Base-by-base conservation (phyloP, 35 echinoderm and acorn worm genomes). In the Patiria miniata region DNA sequence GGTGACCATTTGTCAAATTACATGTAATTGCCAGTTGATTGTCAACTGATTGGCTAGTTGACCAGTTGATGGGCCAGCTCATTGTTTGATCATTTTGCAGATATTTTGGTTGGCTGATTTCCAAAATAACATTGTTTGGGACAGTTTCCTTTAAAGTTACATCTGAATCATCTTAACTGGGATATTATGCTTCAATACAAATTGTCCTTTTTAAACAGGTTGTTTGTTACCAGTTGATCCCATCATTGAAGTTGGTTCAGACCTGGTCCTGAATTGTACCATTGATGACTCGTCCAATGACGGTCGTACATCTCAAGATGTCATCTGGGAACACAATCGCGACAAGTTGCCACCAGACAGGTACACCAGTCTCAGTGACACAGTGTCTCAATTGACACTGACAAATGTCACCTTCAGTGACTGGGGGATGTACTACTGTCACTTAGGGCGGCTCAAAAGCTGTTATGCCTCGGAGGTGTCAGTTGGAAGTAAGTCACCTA, bases 401-500 rank as follows among this genome's bases (percentile, higher is more conserved):
- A 47, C 42, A 4, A 73, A 73, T 34, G 65, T 73, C 65, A 73
- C 65, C 21, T 73, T 73, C 26, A 34, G 15, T 36, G 65, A 73
- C 65, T 32, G 65, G 7, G 21, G 26, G 1, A 34, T 32, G 10
- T 73, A 73, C 34, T 36, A 26, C 6, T 73, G 65, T 73, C 10
- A 26, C 26, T 73, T 73, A 14, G 34, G 14, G 19, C 21, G 0
- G 34, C 1, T 34, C 15, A 14, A 8, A 14, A 34, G 29, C 1
- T 10, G 8, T 12, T 1, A 2, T 10, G 34, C 65, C 26, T 73
- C 23, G 10, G 65, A 32, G 7, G 65, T 73, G 34, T 34, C 23
- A 8, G 65, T 73, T 36, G 65, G 65, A 73, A 26, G 65, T 73
- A 73, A 73, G 65, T 73, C 65, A 47, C 42, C 4, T 47, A 12